These are phyloP conservation scores for Cardiocondyla obscurior DNA, from an alignment of 1,140 invertebrate species.

Conservation along the genomic window DNA sequence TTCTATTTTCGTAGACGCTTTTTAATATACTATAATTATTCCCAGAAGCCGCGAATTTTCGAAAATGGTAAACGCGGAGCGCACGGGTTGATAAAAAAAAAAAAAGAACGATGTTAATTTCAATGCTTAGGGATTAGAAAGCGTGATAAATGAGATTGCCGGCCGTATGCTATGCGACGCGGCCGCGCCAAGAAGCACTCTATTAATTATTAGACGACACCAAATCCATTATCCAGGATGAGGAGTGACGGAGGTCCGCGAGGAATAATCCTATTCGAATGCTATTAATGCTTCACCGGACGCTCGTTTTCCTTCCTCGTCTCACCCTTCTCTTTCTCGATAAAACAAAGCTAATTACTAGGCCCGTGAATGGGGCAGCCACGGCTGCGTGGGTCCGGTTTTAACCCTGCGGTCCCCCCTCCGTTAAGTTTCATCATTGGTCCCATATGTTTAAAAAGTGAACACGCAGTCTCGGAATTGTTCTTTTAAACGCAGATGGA, in stretches of 20 bases:
- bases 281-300: conserved; percentile 73
- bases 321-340: neutral
- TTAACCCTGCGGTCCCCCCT: conserved; percentile 2
- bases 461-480: too few relatives aligned
- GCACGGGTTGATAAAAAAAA: neutral
- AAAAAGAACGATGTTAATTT: conserved; percentile 82
- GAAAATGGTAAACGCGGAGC: neutral
- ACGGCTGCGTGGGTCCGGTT: conserved; percentile 4
- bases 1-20: neutral
- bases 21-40: neutral
- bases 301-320: conserved; percentile 55
- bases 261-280: conserved; percentile 76
- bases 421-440: neutral
- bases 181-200: conserved; percentile 79
- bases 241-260: conserved; percentile 76
- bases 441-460: neutral
- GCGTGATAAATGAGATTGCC: conserved; percentile 82
- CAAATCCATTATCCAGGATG: conserved; percentile 82
- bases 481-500: neutral
- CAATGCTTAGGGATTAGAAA: conserved; percentile 84
- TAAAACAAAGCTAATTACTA: conserved; percentile 68
- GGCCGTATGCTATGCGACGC: conserved; percentile 50
- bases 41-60: neutral
- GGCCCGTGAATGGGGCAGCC: conserved; percentile 33
- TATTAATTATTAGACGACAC: conserved; percentile 84